Base-by-base conservation (phyloP, 64 coral and sea anemone species). In the Montipora capricornis region DNA sequence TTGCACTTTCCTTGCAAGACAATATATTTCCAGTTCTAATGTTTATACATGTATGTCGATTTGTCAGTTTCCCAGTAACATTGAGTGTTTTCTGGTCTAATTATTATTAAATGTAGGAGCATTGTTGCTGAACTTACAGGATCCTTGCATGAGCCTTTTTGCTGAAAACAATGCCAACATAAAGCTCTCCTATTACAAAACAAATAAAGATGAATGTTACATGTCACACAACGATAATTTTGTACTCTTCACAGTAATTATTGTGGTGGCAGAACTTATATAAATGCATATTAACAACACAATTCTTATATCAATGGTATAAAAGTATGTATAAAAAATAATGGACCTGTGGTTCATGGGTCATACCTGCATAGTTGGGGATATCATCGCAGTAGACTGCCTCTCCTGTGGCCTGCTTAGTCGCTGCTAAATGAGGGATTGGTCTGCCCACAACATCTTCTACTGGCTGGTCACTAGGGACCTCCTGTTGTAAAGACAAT, bases 321-420 rank as follows among this genome's bases (percentile, higher is more conserved):
- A 37, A 57, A 8, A 1, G 0, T 57, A 8, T 6, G 11, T 57
- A 11, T 11, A 57, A 57, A 11, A 57, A 11, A 57, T 57, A 48
- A 0, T 13, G 4, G 49, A 14, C 13, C 44, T 37, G 44, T 66
- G 20, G 19, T 22, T 53, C 77, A 57, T 57, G 53, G 0, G 11
- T 11, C 6, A 57, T 64, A 97, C 96, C 89, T 91, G 83, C 62
- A 75, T 95, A 95, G 7, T 75, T 87, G 14, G 96, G 96, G 50
- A 97, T 97, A 47, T 97, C 96, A 84, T 97, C 96, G 64, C 92
- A 90, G 24, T 97, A 97, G 8, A 92, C 58, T 77, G 96, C 96
- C 71, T 97, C 96, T 78, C 96, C 96, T 51, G 92, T 97, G 16
- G 89, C 74, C 29, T 97, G 96, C 69, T 97, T 94, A 6, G 81